Evolutionary conservation across 2,797 vertebrate genomes (phyloP).

Genomic region (Lophius americanus): DNA sequence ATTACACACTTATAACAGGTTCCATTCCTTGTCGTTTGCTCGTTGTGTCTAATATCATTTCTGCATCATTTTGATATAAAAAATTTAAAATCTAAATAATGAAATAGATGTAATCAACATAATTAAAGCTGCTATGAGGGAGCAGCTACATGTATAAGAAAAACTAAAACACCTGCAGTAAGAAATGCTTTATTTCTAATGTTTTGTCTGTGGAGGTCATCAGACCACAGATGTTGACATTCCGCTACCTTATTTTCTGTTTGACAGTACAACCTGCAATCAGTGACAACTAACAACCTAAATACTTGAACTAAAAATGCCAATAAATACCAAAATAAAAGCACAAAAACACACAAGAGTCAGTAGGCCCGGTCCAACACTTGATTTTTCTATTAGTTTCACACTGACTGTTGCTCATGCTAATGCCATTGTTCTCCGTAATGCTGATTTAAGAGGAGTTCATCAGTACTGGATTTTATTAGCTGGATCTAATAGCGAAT

Average conservation of each 20-base stretch:
- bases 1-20: too few relatives aligned
- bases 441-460: neutral
- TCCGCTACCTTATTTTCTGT: conserved; percentile 16
- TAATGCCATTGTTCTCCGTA: neutral
- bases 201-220: conserved; percentile 6
- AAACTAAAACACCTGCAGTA: neutral
- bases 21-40: too few relatives aligned
- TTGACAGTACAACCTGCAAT: conserved; percentile 4
- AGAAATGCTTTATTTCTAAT: neutral
- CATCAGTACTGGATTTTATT: conserved; percentile 4
- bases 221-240: neutral
- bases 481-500: neutral
- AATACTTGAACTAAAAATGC: conserved; percentile 10
- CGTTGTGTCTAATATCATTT: conserved; percentile 22
- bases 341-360: neutral
- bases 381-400: conserved; percentile 1
- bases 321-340: conserved; percentile 25
- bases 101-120: neutral
- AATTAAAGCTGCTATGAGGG: neutral
- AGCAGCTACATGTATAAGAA: neutral
- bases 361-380: neutral
- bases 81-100: neutral
- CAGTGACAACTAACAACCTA: conserved; percentile 2
- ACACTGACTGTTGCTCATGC: neutral
- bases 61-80: neutral